Evolutionary conservation across 2,113 vertebrate genomes (phyloP).

Genomic region (Petaurus breviceps): DNA sequence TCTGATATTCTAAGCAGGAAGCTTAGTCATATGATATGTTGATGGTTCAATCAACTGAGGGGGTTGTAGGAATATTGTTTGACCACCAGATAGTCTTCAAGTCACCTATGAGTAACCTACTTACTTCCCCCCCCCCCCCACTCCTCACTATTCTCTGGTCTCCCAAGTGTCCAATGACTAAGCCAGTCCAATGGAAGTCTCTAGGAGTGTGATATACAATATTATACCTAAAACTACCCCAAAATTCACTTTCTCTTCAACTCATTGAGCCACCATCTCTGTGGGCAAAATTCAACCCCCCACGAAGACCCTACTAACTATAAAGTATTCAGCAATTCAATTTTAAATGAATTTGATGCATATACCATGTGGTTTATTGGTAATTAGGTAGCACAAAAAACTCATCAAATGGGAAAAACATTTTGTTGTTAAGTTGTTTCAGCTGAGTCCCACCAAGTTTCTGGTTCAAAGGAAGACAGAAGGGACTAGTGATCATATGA

Average conservation of each 20-base stretch:
- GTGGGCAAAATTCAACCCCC: not conserved
- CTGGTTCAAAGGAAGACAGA: not conserved
- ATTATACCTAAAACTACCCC: not conserved
- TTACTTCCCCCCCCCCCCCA: not conserved
- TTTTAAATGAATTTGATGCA: not conserved
- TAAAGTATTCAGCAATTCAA: not conserved
- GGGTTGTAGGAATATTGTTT: not conserved
- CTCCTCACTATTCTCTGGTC: not conserved
- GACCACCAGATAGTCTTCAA: not conserved
- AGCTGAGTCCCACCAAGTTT: not conserved
- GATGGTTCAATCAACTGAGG: not conserved
- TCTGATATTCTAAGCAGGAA: not conserved
- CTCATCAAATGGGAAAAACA: not conserved
- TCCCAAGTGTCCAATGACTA: not conserved
- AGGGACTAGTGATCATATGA: not conserved
- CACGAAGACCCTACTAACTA: not conserved
- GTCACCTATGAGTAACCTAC: not conserved
- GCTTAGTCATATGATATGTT: not conserved
- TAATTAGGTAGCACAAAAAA: not conserved
- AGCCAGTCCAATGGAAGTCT: not conserved
- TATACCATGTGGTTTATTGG: not conserved
- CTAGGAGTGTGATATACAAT: not conserved
- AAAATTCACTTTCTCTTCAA: not conserved
- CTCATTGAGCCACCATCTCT: not conserved
- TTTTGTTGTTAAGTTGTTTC: not conserved